These are phyloP conservation scores for Pempheris klunzingeri DNA, from an alignment of 2,797 vertebrate species.

Conservation along the genomic window DNA sequence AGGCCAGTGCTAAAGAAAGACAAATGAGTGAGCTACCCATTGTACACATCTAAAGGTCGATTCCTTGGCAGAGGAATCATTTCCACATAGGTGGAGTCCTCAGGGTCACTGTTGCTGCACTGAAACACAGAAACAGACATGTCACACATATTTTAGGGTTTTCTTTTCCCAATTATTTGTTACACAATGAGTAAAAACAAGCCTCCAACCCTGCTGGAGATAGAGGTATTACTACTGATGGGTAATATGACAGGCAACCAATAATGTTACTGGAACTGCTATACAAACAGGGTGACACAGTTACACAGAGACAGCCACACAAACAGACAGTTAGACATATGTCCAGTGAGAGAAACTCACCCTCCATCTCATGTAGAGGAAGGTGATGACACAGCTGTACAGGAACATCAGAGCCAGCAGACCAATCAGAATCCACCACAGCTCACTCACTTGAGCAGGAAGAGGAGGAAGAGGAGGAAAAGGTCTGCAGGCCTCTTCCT, in stretches of 20 bases:
- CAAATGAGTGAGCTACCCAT: background rate
- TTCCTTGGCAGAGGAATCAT: slow-evolving; percentile 47
- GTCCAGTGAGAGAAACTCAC: background rate
- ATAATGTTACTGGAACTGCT: background rate
- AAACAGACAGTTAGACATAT: background rate
- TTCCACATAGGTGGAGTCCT: slow-evolving; percentile 61
- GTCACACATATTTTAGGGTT: background rate
- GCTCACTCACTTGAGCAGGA: background rate
- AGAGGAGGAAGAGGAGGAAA: too few relatives aligned
- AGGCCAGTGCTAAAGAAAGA: background rate
- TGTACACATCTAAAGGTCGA: background rate
- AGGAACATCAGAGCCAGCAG: slow-evolving; percentile 45
- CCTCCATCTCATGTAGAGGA: slow-evolving; percentile 25
- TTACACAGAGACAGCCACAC: background rate
- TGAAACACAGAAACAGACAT: slow-evolving; percentile 51
- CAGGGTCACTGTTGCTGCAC: background rate
- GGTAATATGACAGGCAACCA: background rate
- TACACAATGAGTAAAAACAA: background rate
- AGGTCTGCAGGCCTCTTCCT: fast-evolving
- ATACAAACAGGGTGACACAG: background rate
- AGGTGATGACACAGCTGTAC: slow-evolving; percentile 52
- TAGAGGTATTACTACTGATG: background rate
- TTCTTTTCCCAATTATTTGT: background rate
- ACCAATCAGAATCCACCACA: slow-evolving; percentile 49
- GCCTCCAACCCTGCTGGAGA: background rate